Base-by-base conservation (phyloP, 1,140 invertebrate species). In the Lethrus apterus region DNA sequence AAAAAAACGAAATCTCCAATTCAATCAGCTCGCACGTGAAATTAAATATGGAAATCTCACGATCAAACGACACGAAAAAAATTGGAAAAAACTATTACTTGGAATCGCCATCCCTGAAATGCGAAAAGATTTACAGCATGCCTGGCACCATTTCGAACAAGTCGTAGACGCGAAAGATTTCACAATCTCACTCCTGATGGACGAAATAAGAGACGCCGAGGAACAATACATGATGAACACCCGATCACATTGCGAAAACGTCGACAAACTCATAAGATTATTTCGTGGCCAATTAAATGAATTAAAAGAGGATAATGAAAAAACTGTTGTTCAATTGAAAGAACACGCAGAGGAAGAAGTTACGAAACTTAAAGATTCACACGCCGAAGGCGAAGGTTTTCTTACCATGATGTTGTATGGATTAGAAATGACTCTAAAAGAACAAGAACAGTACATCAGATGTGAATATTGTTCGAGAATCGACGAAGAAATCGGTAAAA, bases 91-190 rank as follows among this genome's bases (percentile, higher is more conserved):
- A 9, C 57, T 64, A 57, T 34, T 65, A n/a, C 50, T 57, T 9
- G 42, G 56, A 3, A 52, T 62, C 2, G 44, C 54, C 9, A 24
- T 62, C 8, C 58, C 56, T 2, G 34, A 50, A n/a, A 55, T 65
- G 52, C 33, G 50, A 3, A 44, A 53, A 18, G 54, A 64, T 15
- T 36, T 63, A 11, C 53, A 61, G 46, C 62, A 54, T 30, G 56
- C 55, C n/a, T 62, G 55, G 59, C 54, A 58, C 20, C 48, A 55
- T 35, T 65, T 65, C 46, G 57, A 65, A 38, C 44, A 53, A 15
- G 50, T 52, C 7, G 43, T 65, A 4, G 63, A 65, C 38, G 52
- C 41, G 13, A 65, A 65, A 30, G 62, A 65, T 46, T 60, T 64
- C 19, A 46, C 47, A 2, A 65, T 65, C 13, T 64, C 62, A 1